Evolutionary conservation across 2,797 vertebrate genomes (phyloP), one percentile per base, ranked within the genome.

Genomic region (Xenops minutus): DNA sequence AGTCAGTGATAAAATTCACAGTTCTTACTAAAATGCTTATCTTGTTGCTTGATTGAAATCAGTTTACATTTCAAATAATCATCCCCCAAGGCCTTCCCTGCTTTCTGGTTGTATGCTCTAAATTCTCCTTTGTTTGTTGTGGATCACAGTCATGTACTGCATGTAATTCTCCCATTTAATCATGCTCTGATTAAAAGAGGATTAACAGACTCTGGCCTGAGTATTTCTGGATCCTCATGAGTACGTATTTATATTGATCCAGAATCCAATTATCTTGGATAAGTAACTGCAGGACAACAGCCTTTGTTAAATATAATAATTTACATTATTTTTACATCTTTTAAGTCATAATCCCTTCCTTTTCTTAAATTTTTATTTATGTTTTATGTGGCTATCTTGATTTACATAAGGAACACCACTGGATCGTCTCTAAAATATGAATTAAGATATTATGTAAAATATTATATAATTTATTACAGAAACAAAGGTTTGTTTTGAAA

Each of bases 231-330:
- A 88, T 52, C 67, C 64, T 75, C 48, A 67, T 0, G 3, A 82
- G 61, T 56, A 41, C 29, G 85, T 52, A 86, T 85, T 80, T 49
- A 23, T 64, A 92, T 69, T 80, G 93, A 89, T 80, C 54, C 73
- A 88, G 62, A 91, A 95, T 61, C 79, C 82, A 88, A 89, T 89
- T 72, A 92, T 29, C 49, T 77, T 68, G 62, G 62, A 64, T 26
- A 85, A 88, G 44, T 78, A 78, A 52, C 29, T 30, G 12, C 59
- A 67, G 44, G 36, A 87, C 77, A 92, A 89, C 32, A 67, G 23
- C 21, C 29, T 62, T 46, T 69, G 62, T 72, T 68, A 62, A 74
- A 84, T 89, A 78, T 26, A 69, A 81, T 23, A 0, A 48, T 62
- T 81, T 62, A n/a, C 4, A 23, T 72, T 44, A 44, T n/a, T 92